Base-by-base conservation (phyloP, 2,888 invertebrate species). In the Callyntrura sp. region DNA sequence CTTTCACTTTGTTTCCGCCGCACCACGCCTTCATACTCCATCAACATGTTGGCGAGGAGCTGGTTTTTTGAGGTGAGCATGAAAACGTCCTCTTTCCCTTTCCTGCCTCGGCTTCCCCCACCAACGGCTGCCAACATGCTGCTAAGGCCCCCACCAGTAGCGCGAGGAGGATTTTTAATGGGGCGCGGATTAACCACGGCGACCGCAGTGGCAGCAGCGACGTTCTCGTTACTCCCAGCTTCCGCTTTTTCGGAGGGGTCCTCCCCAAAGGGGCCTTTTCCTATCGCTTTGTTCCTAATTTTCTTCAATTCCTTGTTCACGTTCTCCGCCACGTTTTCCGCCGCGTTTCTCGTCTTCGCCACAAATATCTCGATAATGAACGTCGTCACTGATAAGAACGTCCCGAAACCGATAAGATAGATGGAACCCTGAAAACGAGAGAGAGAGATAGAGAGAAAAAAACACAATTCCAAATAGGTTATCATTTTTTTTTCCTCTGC, bases 361-460 rank as follows among this genome's bases (percentile, higher is more conserved):
- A 82, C 84, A 70, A 91, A 85, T 20, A 93, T n/a, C 81, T 93
- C 93, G 0, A 82, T 83, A 17, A 91, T 17, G 85, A 93, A 93
- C 0, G 91, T 87, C 48, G 83, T 62, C 57, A 91, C 76, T 9
- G 93, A 93, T 12, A 93, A 28, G 23, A 90, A 60, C n/a, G 90
- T 88, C 43, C 93, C 93, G 79, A 93, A 90, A 14, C 91, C 51
- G 51, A 93, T 92, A 1, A 93, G 68, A 78, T 93, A 93, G 23
- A 93, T 83, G 6, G 92, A 88, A 9, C 93, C 93, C 93, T 93
- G 85, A 78, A 78, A 85, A n/a, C n/a, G n/a, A n/a, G n/a, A n/a
- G n/a, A n/a, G n/a, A n/a, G n/a, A n/a, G n/a, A n/a, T n/a, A n/a
- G n/a, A n/a, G n/a, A n/a, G n/a, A n/a, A n/a, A n/a, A n/a, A n/a